Evolutionary conservation across 2,797 vertebrate genomes (phyloP), one percentile per base, ranked within the genome.

Genomic region (Neopelma chrysocephalum): DNA sequence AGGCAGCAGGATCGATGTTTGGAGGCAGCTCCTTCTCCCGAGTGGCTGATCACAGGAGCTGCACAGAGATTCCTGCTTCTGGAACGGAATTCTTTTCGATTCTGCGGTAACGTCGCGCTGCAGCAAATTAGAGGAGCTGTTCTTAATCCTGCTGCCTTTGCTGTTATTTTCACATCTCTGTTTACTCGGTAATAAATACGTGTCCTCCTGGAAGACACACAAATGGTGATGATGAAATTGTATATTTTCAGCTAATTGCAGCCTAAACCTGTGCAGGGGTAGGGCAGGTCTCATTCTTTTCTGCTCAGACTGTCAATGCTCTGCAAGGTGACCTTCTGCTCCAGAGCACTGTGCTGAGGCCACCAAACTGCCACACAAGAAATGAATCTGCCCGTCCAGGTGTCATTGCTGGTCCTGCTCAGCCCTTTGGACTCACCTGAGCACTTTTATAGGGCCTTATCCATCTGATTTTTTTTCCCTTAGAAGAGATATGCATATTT

Each of bases 121-220:
- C 73, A 78, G 70, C 76, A 42, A 73, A 31, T 82, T 38, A 80
- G 38, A 89, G 57, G 60, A 78, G 32, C 60, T 93, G 10, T 48
- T 87, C 78, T 77, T 53, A 68, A 71, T 42, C 77, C 76, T 62
- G 79, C 84, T 95, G 66, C 54, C 75, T 95, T 62, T 50, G 84
- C 84, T 96, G 6, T 95, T 73, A 75, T 77, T 90, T 64, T 89
- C 89, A 87, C 54, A 84, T 73, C 45, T 77, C 53, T 72, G 16
- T 75, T 76, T 85, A n/a, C 32, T 78, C 4, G 23, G 34, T 62
- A 47, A 76, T 13, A 96, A 87, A 82, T 58, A 34, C 1, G 3
- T 36, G 48, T 75, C 43, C 45, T 90, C 51, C 62, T 40, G 71
- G 82, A 96, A 95, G 79, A 75, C 40, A 64, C 3, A 2, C 47